Conservation (phyloP, 2,797 vertebrate species). For the Sardinella longiceps region DNA sequence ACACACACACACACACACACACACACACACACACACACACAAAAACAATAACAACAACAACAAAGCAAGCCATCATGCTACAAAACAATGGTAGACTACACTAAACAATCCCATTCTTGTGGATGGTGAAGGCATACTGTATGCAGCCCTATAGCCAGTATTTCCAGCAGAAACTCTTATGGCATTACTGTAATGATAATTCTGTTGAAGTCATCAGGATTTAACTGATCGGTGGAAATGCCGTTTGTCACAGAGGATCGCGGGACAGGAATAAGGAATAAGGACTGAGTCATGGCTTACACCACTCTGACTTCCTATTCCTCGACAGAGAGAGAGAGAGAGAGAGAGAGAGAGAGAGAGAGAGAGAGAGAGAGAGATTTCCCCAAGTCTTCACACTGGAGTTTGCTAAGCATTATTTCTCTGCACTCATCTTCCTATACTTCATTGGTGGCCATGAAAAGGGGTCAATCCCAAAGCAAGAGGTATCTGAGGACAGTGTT, state of each 20-base stretch:
- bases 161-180: neutral
- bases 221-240: neutral
- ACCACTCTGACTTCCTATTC: neutral
- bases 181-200: neutral
- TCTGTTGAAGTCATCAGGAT: too few relatives aligned
- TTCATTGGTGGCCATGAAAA: neutral
- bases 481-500: neutral
- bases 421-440: neutral
- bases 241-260: neutral
- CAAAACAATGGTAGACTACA: too few relatives aligned
- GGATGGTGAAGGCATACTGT: neutral
- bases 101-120: neutral
- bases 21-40: neutral
- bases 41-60: neutral
- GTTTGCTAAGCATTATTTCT: neutral
- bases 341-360: neutral
- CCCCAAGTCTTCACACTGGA: neutral
- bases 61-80: neutral
- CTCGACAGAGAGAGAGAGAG: neutral
- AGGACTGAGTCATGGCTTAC: neutral
- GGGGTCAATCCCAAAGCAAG: neutral
- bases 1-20: neutral
- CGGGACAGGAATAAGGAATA: neutral
- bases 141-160: neutral
- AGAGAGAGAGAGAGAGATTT: conserved; percentile 1